Evolutionary conservation across 1,140 invertebrate species (phyloP), one percentile per base, ranked within the genome.

Genomic region (Galleria mellonella): DNA sequence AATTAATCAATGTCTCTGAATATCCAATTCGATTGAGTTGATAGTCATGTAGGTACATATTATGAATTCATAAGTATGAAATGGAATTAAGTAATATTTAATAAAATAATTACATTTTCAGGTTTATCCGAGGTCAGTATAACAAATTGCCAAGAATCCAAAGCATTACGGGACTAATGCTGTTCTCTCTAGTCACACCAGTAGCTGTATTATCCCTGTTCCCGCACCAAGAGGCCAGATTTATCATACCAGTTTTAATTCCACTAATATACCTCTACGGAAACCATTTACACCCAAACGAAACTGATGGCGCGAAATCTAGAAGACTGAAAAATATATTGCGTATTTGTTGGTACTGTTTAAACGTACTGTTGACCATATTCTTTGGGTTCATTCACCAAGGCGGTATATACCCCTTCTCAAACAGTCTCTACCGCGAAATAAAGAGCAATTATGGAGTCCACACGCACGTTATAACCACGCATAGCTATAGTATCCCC

Each of bases 201-300:
- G 76, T 97, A 0, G 67, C 88, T 6, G 37, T 94, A 2, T 70
- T 98, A 0, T 98, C 96, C 0, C 47, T 93, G 0, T 93, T 97
- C 70, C 94, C 95, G 2, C 97, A 98, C 72, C 96, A 98, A 82
- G 96, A 98, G 74, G 91, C 96, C 1, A 86, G 96, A 38, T 98
- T 98, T 78, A 88, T 98, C 3, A 89, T 97, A 43, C 96, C 96
- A 0, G 76, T 94, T 2, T 78, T 96, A 0, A 83, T 97, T 14
- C 93, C 96, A 0, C 62, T 97, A 2, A 88, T 94, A 0, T 92
- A 96, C 59, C 85, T 96, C 8, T 91, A 92, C 59, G 83, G 83
- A 7, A 79, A 87, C 79, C 64, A 62, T 73, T 50, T 73, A 44
- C 51, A 89, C 45, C 32, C 58, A 11, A 75, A 81, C 46, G 65